Evolutionary conservation across 2,888 invertebrate species (phyloP), one percentile per base, ranked within the genome.

Genomic region (Acrobasis repandana): DNA sequence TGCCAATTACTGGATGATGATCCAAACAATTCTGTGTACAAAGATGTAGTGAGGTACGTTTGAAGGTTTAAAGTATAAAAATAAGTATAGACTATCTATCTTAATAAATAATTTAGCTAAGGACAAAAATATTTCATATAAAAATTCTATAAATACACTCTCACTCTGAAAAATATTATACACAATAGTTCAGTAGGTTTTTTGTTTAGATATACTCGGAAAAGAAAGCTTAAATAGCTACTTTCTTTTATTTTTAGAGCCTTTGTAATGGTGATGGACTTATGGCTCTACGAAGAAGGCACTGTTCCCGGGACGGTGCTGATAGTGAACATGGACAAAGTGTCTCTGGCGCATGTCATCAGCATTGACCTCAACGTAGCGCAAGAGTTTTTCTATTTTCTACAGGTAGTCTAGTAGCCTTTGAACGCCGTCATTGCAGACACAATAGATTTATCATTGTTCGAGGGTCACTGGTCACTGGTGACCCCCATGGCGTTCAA

Each of bases 301-400:
- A 92, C 93, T 0, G 84, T 84, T 18, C 83, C 92, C 0, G 95
- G 95, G 0, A 88, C 95, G 50, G 79, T 93, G 1, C 86, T 96
- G 47, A 85, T 95, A 0, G 88, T 95, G 56, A 95, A 96, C 74
- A 93, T 95, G 83, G 93, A 93, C 51, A 94, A 94, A 4, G 89
- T 94, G 0, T 88, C 90, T 14, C 82, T 96, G n/a, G 94, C 94
- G 0, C 96, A 96, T 70, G 82, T 95, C 15, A 93, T 94, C 3
- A 93, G 94, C 65, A 81, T 96, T 5, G 94, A 93, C 61, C 83
- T 95, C 1, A 83, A 93, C 61, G 93, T 93, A n/a, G 90, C 95
- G 64, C 95, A 95, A 70, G 95, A 95, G 72, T 95, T 94, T 67
- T 92, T 96, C 63, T 93, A 89, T 65, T 96, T 94, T 73, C 81